Conservation (phyloP, 2,888 invertebrate genomes). For the Acholoe squamosa region DNA sequence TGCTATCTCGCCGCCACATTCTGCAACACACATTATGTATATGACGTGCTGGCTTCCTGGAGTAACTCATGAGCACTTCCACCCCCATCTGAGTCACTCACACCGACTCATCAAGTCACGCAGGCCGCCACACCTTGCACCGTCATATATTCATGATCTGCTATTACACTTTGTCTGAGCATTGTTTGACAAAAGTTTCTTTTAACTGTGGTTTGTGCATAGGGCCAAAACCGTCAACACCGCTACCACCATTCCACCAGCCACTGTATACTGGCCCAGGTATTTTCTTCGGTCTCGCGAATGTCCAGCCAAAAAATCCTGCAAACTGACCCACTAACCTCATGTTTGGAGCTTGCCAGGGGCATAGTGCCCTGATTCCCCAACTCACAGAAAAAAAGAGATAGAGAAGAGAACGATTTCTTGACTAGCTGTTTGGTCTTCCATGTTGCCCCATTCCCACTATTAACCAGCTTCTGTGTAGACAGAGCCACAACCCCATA, state of each 20-base stretch:
- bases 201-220: conserved; percentile 64
- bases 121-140: conserved; percentile 19
- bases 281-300: conserved; percentile 63
- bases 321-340: conserved; percentile 42
- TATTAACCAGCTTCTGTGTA: neutral
- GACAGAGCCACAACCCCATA: neutral
- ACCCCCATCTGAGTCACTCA: neutral
- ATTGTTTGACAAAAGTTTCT: conserved; percentile 48
- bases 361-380: neutral
- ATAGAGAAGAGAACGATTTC: no score
- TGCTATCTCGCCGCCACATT: conserved; percentile 22
- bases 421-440: conserved; percentile 12
- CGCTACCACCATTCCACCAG: conserved; percentile 61
- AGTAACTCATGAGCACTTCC: neutral
- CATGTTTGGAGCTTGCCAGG: conserved; percentile 23
- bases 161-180: conserved; percentile 51
- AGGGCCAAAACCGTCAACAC: conserved; percentile 13
- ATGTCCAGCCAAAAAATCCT: conserved; percentile 59
- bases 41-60: conserved; percentile 25
- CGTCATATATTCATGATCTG: conserved; percentile 45
- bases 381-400: neutral
- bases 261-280: conserved; percentile 59
- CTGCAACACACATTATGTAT: conserved; percentile 48
- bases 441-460: neutral
- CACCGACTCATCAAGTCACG: neutral